A percentile compares a stretch with the other conserved stretches of the same genome.
phyloP scores from a whole-genome alignment of 2,888 invertebrate genomes.

The Scaptomyza tumidula region DNA sequence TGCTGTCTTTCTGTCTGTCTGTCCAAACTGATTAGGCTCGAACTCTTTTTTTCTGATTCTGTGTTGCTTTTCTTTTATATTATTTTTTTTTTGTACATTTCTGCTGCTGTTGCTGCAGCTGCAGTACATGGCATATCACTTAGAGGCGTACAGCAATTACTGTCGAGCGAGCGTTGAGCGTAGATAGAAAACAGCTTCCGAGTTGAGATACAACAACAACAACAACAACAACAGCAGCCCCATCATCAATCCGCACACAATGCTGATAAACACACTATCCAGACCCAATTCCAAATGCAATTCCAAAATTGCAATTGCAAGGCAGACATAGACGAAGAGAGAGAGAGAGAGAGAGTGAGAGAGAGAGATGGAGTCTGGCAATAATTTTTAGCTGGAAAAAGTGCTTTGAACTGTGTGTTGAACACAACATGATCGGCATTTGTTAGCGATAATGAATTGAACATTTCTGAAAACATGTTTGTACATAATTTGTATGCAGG shows the following conservation, averaged over 20 bases:
- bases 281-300: constrained; percentile 45
- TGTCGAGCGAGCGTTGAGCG: constrained; percentile 23
- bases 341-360: constrained; percentile 4
- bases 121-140: constrained; percentile 74
- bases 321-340: constrained; percentile 8
- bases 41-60: constrained; percentile 13
- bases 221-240: constrained; percentile 13
- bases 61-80: neutral
- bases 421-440: constrained; percentile 81
- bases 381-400: constrained; percentile 78
- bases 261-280: constrained; percentile 43
- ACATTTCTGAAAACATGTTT: constrained; percentile 81
- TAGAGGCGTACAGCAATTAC: constrained; percentile 72
- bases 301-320: constrained; percentile 46
- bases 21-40: constrained; percentile 41
- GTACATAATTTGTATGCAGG: constrained; percentile 81
- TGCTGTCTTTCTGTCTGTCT: constrained; percentile 21
- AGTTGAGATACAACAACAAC: constrained; percentile 41
- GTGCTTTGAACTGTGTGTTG: constrained; percentile 77
- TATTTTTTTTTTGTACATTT: neutral
- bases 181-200: constrained; percentile 63
- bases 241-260: constrained; percentile 37
- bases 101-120: constrained; percentile 19
- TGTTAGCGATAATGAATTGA: constrained; percentile 82
- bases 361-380: constrained; percentile 34